Base-by-base conservation (phyloP, 2,797 vertebrate species). In the Petrocephalus sullivani region DNA sequence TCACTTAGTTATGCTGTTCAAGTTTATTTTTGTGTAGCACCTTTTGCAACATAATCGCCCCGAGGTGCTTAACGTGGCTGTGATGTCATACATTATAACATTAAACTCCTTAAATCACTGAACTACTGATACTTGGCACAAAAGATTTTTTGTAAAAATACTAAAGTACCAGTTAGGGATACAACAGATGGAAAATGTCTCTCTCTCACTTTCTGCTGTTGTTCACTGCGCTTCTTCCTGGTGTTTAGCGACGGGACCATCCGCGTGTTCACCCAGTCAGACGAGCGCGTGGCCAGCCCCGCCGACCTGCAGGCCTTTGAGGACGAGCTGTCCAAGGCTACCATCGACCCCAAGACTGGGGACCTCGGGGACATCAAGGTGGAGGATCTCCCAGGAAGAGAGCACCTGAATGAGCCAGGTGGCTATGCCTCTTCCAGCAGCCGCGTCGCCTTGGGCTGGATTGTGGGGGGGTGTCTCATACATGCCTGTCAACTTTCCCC, bases 341-440 rank as follows among this genome's bases (percentile, higher is more conserved):
- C 96, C 10, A 99, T 99, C 85, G 97, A 99, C 91, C 96, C 97
- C 61, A 98, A 98, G 94, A 98, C 97, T 0, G 97, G 97, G 16
- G 98, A 99, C 90, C 94, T 99, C 57, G 98, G 98, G 46, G 97
- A 98, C 90, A 98, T 99, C 89, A 97, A 96, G 90, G 78, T 96
- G 75, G 96, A 97, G 87, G 97, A 99, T 0, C 96, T 99, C 92
- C 98, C 98, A 92, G 98, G 98, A 92, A 96, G 90, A 92, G 98
- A 99, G 87, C 98, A 99, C 93, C 96, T 99, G 2, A 88, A 95
- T 51, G 98, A 99, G 91, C 96, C 97, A 87, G 98, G 98, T 98
- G 93, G 92, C 78, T 90, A 92, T 87, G 4, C 81, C 19, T 41
- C 6, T 0, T 51, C 86, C 0, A 0, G 6, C 37, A 78, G 0